Conservation (phyloP, 1,140 invertebrate species). For the Plectus sambesii region DNA sequence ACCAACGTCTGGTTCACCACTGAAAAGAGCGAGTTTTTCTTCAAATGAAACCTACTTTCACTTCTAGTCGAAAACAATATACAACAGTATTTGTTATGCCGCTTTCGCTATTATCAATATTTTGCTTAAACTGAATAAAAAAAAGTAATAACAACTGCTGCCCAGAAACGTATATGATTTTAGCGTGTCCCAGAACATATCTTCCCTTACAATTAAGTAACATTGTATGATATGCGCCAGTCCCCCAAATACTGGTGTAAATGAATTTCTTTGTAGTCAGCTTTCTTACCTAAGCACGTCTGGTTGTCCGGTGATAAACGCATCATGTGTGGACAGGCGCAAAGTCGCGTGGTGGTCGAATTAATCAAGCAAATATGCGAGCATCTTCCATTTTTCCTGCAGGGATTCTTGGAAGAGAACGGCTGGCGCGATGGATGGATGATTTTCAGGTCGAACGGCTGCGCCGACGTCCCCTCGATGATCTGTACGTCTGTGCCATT, state of each 20-base stretch:
- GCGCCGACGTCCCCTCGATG: slow-evolving; percentile 44
- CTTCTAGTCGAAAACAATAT: slow-evolving; percentile 14
- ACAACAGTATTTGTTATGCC: no score
- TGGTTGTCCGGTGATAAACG: background rate
- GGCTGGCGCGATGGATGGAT: slow-evolving; percentile 66
- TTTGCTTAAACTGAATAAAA: no score
- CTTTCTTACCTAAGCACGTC: no score
- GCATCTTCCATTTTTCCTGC: slow-evolving; percentile 56
- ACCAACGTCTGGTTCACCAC: slow-evolving; percentile 18
- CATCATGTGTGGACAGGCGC: slow-evolving; percentile 18
- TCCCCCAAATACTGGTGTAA: no score
- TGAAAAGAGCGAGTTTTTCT: slow-evolving; percentile 6
- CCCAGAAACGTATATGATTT: no score
- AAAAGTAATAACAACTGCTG: no score
- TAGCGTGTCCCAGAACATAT: no score
- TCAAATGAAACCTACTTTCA: slow-evolving; percentile 7
- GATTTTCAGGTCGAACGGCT: slow-evolving; percentile 75
- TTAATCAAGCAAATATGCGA: slow-evolving; percentile 58
- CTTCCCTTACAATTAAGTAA: no score
- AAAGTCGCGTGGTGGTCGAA: slow-evolving; percentile 3
- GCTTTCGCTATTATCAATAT: no score
- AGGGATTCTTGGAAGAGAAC: slow-evolving; percentile 51
- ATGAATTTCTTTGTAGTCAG: no score
- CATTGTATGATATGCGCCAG: no score
- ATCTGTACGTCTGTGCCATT: slow-evolving; percentile 54